Base-by-base conservation (phyloP, 1,140 invertebrate genomes). In the Mizuhopecten yessoensis region DNA sequence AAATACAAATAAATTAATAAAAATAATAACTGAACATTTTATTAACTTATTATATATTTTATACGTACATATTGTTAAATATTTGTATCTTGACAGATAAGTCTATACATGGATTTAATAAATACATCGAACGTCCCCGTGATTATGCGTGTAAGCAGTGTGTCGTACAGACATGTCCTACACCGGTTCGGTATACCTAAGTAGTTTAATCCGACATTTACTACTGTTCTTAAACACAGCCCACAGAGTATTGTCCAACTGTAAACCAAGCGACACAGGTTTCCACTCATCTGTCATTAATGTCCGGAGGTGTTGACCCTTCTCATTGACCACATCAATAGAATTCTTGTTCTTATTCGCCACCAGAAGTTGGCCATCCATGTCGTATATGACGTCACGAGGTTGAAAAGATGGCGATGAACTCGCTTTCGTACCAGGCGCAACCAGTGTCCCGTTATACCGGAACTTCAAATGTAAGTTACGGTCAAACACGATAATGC, bases 381-480 rank as follows among this genome's bases (percentile, higher is more conserved):
- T 75, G 57, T 75, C 57, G n/a, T 75, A 75, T 29, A 75, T 75
- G 57, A 75, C 57, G 57, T 75, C 57, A 75, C 57, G 57, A 75
- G 57, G 57, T 75, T 75, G 57, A 75, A 75, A 75, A 75, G 57
- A 75, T 75, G 57, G 57, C 11, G 57, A 75, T 29, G 57, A n/a
- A 75, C 23, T 75, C 23, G 57, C 57, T 29, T 75, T 75, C 57
- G n/a, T 75, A 29, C 57, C 57, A 75, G 57, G 57, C 23, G 57
- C 57, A 17, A 75, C 57, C 57, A 75, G n/a, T 29, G 57, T 75
- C n/a, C 57, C 57, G 57, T 75, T 75, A 75, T 75, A 75, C 23
- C 57, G 57, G 57, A 29, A 75, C 57, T 29, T 29, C 23, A 75
- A 29, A 13, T 75, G 57, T 75, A 75, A 29, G 2, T 9, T 75